Conservation (phyloP, 2,113 vertebrate genomes). For the Tor tambroides region DNA sequence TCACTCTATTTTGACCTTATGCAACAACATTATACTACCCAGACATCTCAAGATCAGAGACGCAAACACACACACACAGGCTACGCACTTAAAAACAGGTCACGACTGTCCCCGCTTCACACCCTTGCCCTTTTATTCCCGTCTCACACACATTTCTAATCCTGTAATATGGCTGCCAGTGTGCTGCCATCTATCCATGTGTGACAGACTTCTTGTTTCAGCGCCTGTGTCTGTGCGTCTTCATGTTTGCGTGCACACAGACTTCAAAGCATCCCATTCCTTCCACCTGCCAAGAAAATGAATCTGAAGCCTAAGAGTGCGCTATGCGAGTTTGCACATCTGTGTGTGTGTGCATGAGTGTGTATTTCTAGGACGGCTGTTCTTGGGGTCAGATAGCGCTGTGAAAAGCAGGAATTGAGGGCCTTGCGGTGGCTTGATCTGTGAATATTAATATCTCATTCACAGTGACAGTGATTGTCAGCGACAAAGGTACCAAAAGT, state of each 20-base stretch:
- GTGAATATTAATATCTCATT: not conserved
- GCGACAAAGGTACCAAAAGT: not conserved
- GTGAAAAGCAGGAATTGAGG: not conserved
- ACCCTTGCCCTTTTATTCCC: constrained; percentile 10
- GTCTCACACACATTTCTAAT: constrained; percentile 5
- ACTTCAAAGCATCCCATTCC: constrained; percentile 2
- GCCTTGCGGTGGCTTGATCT: not conserved
- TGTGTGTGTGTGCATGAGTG: not conserved
- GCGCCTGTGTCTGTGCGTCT: not conserved
- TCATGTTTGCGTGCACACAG: not conserved
- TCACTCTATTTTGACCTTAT: not conserved
- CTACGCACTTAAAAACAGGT: not conserved
- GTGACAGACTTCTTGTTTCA: constrained; percentile 33
- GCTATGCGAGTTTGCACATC: constrained; percentile 1
- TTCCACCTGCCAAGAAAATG: constrained; percentile 25
- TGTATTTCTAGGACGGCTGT: not conserved
- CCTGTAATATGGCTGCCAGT: constrained; percentile 28
- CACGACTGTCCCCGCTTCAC: not conserved
- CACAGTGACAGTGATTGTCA: constrained; percentile 7
- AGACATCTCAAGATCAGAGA: constrained; percentile 14
- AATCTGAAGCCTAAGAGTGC: not conserved
- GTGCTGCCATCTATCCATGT: not conserved
- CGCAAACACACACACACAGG: not conserved
- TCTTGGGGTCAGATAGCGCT: constrained; percentile 9
- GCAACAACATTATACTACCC: not conserved